Evolutionary conservation across 1,140 invertebrate species (phyloP), one percentile per base, ranked within the genome.

Genomic region (Drosophila santomea): DNA sequence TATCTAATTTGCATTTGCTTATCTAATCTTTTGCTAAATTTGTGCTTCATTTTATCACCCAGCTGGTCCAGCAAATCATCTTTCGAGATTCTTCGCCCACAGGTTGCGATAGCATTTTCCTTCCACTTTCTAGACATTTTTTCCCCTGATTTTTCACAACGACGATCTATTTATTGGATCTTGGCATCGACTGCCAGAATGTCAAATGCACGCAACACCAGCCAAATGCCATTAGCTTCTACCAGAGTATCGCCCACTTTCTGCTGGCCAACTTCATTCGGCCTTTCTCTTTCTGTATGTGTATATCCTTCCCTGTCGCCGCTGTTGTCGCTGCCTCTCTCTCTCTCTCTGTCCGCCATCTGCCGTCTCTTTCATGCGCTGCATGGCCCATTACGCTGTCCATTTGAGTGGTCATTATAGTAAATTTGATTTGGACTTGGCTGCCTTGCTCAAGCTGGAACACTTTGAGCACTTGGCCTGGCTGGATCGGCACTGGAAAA

Each of bases 321-420:
- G 35, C 28, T 32, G 28, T 38, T 38, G 12, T 14, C 4, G 38
- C 12, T 14, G 4, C 20, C 20, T 20, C 20, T 20, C 20, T 51
- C 63, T 15, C 28, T 32, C n/a, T 48, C 41, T 15, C 14, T 23
- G 48, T 6, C 50, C 28, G 25, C 35, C 17, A 32, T 15, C 32
- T 20, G 15, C 23, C 62, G 6, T 38, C 51, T 45, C 51, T 50
- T 12, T 54, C 28, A 32, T 23, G 48, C 66, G 59, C 78, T 43
- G 80, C 74, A 57, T 84, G 76, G 64, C 77, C 80, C 81, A 83
- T 83, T 83, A 85, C 81, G 77, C 81, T 83, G 80, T 83, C 80
- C 80, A 85, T 85, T 83, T 83, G 81, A 84, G 77, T 85, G 80
- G 81, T 84, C 80, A 84, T 84, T 84, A 84, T 85, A 80, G 80